Conservation (phyloP, 2,888 invertebrate genomes). For the Agrochola lychnidis region DNA sequence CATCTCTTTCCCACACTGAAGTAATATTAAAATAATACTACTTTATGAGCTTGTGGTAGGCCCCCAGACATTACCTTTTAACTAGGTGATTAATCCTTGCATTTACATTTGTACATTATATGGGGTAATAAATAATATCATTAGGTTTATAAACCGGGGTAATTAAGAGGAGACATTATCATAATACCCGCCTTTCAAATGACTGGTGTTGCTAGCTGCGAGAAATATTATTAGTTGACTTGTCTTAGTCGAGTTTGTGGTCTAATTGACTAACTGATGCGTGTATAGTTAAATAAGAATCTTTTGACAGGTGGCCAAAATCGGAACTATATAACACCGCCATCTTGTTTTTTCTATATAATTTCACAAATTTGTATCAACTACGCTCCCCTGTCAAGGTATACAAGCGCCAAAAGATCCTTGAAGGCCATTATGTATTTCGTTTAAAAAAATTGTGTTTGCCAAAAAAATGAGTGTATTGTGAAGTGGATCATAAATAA, state of each 20-base stretch:
- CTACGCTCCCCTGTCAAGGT: too few species aligned
- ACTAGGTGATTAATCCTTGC: constrained; percentile 22
- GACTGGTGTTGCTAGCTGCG: constrained; percentile 21
- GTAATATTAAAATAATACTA: too few species aligned
- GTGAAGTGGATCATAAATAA: too few species aligned
- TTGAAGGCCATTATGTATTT: too few species aligned
- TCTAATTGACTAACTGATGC: constrained; percentile 4
- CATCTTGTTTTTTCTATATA: background rate
- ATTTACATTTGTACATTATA: constrained; percentile 25
- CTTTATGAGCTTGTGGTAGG: too few species aligned
- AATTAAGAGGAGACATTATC: constrained; percentile 56
- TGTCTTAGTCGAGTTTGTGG: constrained; percentile 3
- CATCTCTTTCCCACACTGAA: too few species aligned
- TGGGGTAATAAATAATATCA: constrained; percentile 44
- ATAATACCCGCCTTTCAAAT: constrained; percentile 44
- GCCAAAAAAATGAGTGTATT: too few species aligned
- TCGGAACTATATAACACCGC: background rate
- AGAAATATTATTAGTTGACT: constrained; percentile 44
- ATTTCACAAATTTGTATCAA: too few species aligned
- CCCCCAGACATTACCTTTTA: constrained; percentile 16
- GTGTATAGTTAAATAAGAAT: background rate
- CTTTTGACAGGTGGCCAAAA: background rate
- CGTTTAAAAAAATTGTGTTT: too few species aligned
- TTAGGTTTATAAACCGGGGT: constrained; percentile 36
- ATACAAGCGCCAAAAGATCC: too few species aligned